Base-by-base conservation (phyloP, 2,113 vertebrate species). In the Hypocryptadius cinnamomeus region DNA sequence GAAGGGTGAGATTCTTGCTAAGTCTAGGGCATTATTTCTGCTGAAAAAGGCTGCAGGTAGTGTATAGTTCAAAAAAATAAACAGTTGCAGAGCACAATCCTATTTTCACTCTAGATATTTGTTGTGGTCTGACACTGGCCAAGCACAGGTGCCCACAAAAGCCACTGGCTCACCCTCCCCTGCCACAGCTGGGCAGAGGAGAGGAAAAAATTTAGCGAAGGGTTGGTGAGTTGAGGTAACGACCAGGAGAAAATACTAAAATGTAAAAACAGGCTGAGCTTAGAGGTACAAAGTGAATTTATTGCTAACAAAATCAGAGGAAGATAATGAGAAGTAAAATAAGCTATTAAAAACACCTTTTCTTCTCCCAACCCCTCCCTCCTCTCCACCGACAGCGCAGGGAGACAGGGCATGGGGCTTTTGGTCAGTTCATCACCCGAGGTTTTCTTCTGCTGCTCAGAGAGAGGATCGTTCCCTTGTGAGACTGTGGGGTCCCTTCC, bases 351-450 rank as follows among this genome's bases (percentile, higher is more conserved):
- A 77, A 42, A 2, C 19, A 28, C 11, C 4, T 35, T 79, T 28
- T 51, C 16, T 28, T 13, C 24, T 5, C 37, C 24, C 24, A 53
- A 0, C 10, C 10, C 1, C 7, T 44, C 15, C 24, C 15, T 44
- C 19, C 47, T 18, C 8, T 15, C 15, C 15, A 30, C 11, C 0
- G 0, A 53, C 9, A 30, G 37, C 5, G 1, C 18, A 64, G 37
- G 47, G 14, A 42, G 59, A 33, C 7, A 39, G 10, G 5, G 31
- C 6, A 2, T 4, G 9, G 31, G 13, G 7, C 4, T 6, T 42
- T 63, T 13, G 30, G 23, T n/a, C 47, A n/a, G 45, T n/a, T 42
- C 23, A 7, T 51, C 35, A n/a, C 45, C 45, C 2, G 1, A 21
- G 13, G 10, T 48, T 61, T 76, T 48, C 35, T 61, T 27, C 30